Base-by-base conservation (phyloP, 2,113 vertebrate genomes). In the Heptranchias perlo region DNA sequence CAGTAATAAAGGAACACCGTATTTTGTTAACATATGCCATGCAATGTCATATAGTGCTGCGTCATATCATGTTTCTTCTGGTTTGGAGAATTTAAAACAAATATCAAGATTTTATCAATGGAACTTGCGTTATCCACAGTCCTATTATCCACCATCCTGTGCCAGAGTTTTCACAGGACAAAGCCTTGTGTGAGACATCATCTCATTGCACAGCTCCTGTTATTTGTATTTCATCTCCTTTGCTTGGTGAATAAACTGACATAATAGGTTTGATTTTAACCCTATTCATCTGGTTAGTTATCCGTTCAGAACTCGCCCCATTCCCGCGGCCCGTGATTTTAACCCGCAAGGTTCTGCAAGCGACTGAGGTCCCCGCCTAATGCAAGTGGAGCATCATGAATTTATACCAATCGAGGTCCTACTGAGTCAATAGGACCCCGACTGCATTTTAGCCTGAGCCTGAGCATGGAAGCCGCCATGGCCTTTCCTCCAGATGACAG, bases 41-140 rank as follows among this genome's bases (percentile, higher is more conserved):
- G 18, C n/a, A n/a, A 39, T 78, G 4, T 39, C 76, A 39, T n/a
- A 82, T 39, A 44, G n/a, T 14, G 76, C 14, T 39, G 13, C 31
- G 67, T 18, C 4, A 39, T 44, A 44, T 44, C 76, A 35, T n/a
- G 31, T 73, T 73, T 35, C 69, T 82, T 82, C n/a, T 44, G n/a
- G n/a, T 82, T 78, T 82, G 76, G 76, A 82, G 76, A 82, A 82
- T 14, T 18, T 39, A 82, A 82, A 82, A 82, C 76, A 82, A 82
- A 44, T 39, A 44, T 39, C 3, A 82, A 82, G n/a, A 18, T 44
- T 14, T 82, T 82, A 39, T 18, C 76, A 0, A 0, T 44, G n/a
- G n/a, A 44, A 82, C 2, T n/a, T 16, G n/a, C n/a, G 44, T 82
- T 39, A 2, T 18, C 76, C 14, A 82, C n/a, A 18, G 14, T 82